Evolutionary conservation across 2,113 vertebrate species (phyloP).

Genomic region (Paramormyrops kingsleyae): DNA sequence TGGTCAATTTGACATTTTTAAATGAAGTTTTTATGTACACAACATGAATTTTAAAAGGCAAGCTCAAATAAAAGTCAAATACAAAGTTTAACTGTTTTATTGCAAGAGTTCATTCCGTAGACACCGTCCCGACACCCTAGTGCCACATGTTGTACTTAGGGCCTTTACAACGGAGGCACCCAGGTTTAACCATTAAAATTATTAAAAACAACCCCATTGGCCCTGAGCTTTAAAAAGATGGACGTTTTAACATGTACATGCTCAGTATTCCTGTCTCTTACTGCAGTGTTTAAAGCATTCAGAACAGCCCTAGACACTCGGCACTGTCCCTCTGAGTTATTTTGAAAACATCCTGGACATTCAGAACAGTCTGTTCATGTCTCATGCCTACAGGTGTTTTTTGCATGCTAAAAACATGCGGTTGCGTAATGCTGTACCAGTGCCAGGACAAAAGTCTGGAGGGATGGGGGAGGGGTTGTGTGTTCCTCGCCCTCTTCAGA

Average conservation of each 20-base stretch:
- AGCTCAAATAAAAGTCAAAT: conserved; percentile 73
- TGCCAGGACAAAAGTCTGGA: background rate
- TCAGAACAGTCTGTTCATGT: background rate
- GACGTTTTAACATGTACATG: background rate
- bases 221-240: background rate
- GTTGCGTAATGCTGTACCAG: background rate
- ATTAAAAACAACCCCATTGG: background rate
- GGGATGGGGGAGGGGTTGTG: background rate
- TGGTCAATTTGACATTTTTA: conserved; percentile 99
- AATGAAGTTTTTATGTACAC: conserved; percentile 79
- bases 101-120: background rate
- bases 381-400: background rate
- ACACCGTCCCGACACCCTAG: background rate
- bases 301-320: background rate
- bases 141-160: background rate
- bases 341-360: background rate
- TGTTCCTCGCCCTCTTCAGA: conserved; percentile 51
- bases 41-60: conserved; percentile 92
- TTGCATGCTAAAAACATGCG: background rate
- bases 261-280: background rate
- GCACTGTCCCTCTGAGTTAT: background rate
- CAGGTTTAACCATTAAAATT: background rate
- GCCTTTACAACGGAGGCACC: background rate
- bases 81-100: conserved; percentile 24
- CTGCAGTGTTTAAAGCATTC: background rate